These are phyloP conservation scores for Coronaproctus castanopsis DNA, from an alignment of 2,888 invertebrate species.

Conservation along the genomic window DNA sequence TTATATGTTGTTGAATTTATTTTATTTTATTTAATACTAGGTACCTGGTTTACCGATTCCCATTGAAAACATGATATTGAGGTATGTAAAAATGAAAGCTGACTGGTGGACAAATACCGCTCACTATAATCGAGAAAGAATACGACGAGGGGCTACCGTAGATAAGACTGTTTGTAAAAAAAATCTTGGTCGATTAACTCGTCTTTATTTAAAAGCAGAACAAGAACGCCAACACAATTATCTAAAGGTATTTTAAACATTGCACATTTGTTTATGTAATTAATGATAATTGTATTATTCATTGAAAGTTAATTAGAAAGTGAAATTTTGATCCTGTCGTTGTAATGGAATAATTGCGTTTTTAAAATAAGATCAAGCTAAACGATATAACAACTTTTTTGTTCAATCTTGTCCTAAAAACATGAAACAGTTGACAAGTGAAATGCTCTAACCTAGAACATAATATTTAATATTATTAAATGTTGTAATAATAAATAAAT, in stretches of 20 bases:
- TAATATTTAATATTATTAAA: too few relatives aligned
- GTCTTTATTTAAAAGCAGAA: conserved; percentile 88
- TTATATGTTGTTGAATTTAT: too few relatives aligned
- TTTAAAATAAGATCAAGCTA: too few relatives aligned
- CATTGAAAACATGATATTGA: conserved; percentile 98
- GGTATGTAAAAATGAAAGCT: conserved; percentile 99
- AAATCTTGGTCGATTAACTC: conserved; percentile 91
- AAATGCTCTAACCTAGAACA: too few relatives aligned
- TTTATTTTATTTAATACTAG: conserved; percentile 30
- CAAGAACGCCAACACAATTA: conserved; percentile 99
- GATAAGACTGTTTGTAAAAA: conserved; percentile 99
- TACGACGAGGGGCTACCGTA: conserved; percentile 96
- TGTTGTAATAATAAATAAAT: too few relatives aligned
- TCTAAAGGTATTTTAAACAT: conserved; percentile 50
- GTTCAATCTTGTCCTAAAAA: too few relatives aligned
- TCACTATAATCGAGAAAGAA: conserved; percentile 96
- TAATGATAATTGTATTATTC: neutral
- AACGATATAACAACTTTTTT: too few relatives aligned
- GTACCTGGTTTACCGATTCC: conserved; percentile 96
- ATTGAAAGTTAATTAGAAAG: too few relatives aligned
- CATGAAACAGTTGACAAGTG: too few relatives aligned
- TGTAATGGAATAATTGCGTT: too few relatives aligned
- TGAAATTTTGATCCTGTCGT: too few relatives aligned
- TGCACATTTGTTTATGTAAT: neutral
- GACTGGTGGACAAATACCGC: conserved; percentile 99